A percentile compares a stretch with the other conserved stretches of the same genome.
These are phyloP conservation scores for Bombylius discolor DNA, from an alignment of 2,888 invertebrate genomes.

Conservation along the genomic window DNA sequence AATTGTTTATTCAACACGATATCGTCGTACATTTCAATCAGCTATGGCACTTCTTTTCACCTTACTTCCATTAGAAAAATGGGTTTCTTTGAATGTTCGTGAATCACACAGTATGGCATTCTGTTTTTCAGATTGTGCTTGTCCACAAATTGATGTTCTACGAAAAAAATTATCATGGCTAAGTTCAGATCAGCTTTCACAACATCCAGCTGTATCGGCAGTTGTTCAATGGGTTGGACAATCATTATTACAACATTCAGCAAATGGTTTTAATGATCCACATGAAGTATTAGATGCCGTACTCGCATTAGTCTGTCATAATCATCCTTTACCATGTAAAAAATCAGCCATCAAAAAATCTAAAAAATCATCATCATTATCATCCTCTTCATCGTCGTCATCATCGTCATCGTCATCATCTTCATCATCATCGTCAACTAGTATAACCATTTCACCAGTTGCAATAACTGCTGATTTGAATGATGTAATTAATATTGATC, in stretches of 20 bases:
- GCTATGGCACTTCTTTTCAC: conserved; percentile 65
- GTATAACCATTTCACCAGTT: conserved; percentile 11
- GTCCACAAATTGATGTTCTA: conserved; percentile 44
- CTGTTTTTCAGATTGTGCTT: conserved; percentile 77
- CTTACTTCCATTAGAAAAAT: conserved; percentile 52
- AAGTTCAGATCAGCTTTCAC: conserved; percentile 50
- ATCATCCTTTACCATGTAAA: conserved; percentile 62
- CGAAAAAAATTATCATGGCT: conserved; percentile 37
- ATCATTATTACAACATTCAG: conserved; percentile 53
- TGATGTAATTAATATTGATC: conserved; percentile 37
- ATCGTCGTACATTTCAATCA: conserved; percentile 83
- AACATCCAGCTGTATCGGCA: conserved; percentile 60
- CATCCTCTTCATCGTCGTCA: no score
- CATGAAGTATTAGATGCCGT: conserved; percentile 58
- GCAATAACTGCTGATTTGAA: conserved; percentile 24
- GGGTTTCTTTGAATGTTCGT: conserved; percentile 50
- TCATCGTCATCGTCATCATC: no score
- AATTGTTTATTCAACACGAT: conserved; percentile 66
- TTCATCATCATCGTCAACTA: not conserved
- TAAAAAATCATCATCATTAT: not conserved
- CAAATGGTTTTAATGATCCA: conserved; percentile 46
- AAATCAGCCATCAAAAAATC: conserved; percentile 10
- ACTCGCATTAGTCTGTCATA: conserved; percentile 75
- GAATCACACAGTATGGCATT: conserved; percentile 73
- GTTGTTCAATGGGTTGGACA: conserved; percentile 52